Conservation (phyloP, 1,140 invertebrate genomes). For the Muscidifurax raptorellus region DNA sequence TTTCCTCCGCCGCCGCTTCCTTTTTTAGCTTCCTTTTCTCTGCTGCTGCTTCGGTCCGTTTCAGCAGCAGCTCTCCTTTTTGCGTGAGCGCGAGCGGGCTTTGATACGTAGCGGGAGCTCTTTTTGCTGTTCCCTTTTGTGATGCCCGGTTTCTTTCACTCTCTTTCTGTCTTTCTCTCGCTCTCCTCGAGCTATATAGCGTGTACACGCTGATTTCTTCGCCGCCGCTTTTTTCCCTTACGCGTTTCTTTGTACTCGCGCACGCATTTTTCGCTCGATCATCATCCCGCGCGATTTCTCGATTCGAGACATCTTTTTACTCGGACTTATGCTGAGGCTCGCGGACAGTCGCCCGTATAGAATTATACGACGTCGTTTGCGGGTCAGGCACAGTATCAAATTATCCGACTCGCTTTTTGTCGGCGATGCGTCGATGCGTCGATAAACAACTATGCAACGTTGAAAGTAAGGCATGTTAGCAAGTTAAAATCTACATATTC, state of each 20-base stretch:
- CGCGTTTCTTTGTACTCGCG: background rate
- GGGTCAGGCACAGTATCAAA: too few species aligned
- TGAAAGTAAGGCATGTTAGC: too few species aligned
- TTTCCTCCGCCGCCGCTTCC: constrained; percentile 2
- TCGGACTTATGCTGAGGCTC: background rate
- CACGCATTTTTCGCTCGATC: background rate
- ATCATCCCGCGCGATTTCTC: background rate
- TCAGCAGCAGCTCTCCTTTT: background rate
- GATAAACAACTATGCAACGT: too few species aligned
- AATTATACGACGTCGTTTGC: background rate
- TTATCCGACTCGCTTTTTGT: too few species aligned
- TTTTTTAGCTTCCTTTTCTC: constrained; percentile 16
- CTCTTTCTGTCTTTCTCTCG: constrained; percentile 19
- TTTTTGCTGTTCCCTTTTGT: constrained; percentile 1
- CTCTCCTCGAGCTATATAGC: background rate
- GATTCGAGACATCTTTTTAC: background rate
- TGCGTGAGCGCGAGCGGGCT: background rate
- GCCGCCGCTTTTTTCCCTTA: background rate
- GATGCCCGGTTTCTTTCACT: constrained; percentile 4
- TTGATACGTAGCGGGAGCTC: background rate
- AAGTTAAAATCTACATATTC: too few species aligned
- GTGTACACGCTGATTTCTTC: background rate
- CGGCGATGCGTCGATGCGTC: too few species aligned
- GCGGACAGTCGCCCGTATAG: too few species aligned
- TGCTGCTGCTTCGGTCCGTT: background rate